Base-by-base conservation (phyloP, 1,140 invertebrate genomes). In the Lepidurus apus region DNA sequence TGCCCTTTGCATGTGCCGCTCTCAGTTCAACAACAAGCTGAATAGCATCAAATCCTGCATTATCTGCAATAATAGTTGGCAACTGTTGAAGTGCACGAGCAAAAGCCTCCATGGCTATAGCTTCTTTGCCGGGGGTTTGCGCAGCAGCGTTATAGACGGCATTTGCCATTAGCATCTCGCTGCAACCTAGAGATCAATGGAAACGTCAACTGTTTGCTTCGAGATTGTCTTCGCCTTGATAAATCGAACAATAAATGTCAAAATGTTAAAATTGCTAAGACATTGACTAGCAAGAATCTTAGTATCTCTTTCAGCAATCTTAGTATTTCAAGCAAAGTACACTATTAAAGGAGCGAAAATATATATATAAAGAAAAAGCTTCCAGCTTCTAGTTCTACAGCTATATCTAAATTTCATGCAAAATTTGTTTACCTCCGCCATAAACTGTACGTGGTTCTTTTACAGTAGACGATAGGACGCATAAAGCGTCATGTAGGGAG, bases 11-110 rank as follows among this genome's bases (percentile, higher is more conserved):
- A 85, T 99, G 98, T 21, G 90, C 88, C 34, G 98, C 96, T 81
- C 96, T 87, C 26, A 99, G 88, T 83, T 97, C 90, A 21, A 94
- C 93, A 45, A 99, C 88, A 42, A 99, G 87, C 82, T 98, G 94
- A 10, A 97, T 94, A 75, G 96, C 98, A 88, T 99, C 98, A 85
- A 95, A 98, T 77, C 98, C 98, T 81, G 94, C 98, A 87, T 99
- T 99, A 85, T 99, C 98, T 42, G 96, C 96, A 82, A 99, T 98
- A 75, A 94, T 93, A 42, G 93, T 96, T 5, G 98, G 98, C 75
- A 99, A 86, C 83, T 95, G 90, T 76, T 92, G 89, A 88, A 95
- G 85, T 43, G 98, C 96, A 80, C 90, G 89, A 34, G 95, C 95
- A 88, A 97, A 99, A 0, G 96, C 90, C 87, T 99, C 97, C 88